These are phyloP conservation scores for Hyposoter didymator DNA, from an alignment of 2,888 invertebrate genomes.

Conservation along the genomic window DNA sequence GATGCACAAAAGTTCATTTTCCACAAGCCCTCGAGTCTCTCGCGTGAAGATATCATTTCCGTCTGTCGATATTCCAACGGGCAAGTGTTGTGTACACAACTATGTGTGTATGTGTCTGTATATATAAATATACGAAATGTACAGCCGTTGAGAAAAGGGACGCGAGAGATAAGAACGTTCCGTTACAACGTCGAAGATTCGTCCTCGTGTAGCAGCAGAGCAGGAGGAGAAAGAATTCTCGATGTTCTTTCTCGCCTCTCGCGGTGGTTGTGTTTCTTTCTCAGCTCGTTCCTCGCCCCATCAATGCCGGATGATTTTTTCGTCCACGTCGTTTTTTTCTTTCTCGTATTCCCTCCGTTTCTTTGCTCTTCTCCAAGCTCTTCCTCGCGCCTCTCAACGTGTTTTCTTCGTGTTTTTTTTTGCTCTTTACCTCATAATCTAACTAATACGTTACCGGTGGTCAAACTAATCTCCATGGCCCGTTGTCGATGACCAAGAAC, in stretches of 20 bases:
- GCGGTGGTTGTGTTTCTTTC: background rate
- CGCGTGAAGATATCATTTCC: slow-evolving; percentile 64
- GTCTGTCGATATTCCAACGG: slow-evolving; percentile 65
- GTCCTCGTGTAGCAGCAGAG: slow-evolving; percentile 4
- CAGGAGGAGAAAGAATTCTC: slow-evolving; percentile 28
- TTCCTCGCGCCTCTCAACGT: slow-evolving; percentile 41
- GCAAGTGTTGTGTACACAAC: slow-evolving; percentile 21
- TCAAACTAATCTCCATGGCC: slow-evolving; percentile 97
- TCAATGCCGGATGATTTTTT: background rate
- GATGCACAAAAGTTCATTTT: slow-evolving; percentile 60
- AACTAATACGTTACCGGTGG: slow-evolving; percentile 92
- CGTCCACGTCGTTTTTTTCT: background rate
- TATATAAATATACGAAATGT: slow-evolving; percentile 1
- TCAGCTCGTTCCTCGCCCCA: background rate
- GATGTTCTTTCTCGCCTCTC: background rate
- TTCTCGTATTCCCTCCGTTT: background rate
- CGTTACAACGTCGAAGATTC: slow-evolving; percentile 6
- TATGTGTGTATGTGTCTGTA: background rate
- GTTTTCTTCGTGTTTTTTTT: slow-evolving; percentile 43
- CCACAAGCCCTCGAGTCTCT: slow-evolving; percentile 31
- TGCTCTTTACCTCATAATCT: slow-evolving; percentile 68
- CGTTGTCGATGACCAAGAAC: slow-evolving; percentile 98
- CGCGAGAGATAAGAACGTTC: slow-evolving; percentile 33
- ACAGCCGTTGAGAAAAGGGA: background rate
- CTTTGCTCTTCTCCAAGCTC: background rate